Evolutionary conservation across 2,113 vertebrate species (phyloP).

Genomic region (Tor tambroides): DNA sequence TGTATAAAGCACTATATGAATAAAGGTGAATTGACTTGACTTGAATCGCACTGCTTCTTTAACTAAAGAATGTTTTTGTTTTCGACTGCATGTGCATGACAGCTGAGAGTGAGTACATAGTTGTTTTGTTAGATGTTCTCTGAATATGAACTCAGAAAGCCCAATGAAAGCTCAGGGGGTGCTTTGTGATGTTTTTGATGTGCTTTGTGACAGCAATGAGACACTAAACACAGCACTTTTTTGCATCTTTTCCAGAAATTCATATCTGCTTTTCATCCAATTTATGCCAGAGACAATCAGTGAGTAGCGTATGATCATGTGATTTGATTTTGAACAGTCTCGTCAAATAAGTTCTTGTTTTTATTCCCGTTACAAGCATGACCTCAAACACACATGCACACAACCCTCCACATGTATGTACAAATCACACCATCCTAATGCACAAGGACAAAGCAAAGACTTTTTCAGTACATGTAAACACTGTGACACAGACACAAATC

Average conservation of each 20-base stretch:
- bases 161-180: neutral
- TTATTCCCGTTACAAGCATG: neutral
- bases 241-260: neutral
- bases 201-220: neutral
- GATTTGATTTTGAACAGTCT: neutral
- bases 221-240: neutral
- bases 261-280: neutral
- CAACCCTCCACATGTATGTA: neutral
- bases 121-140: neutral
- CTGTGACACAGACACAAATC: neutral
- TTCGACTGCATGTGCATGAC: neutral
- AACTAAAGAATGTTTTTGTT: neutral
- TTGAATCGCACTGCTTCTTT: neutral
- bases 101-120: neutral
- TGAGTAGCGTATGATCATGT: neutral
- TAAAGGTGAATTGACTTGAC: neutral
- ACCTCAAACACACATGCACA: constrained; percentile 12
- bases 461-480: constrained; percentile 19
- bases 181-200: constrained; percentile 4
- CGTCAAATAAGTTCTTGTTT: neutral
- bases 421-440: neutral
- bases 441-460: constrained; percentile 28
- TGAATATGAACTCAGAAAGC: neutral
- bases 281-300: neutral
- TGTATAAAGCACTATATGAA: neutral